Conservation (phyloP, 2,797 vertebrate species). For the Molothrus aeneus region DNA sequence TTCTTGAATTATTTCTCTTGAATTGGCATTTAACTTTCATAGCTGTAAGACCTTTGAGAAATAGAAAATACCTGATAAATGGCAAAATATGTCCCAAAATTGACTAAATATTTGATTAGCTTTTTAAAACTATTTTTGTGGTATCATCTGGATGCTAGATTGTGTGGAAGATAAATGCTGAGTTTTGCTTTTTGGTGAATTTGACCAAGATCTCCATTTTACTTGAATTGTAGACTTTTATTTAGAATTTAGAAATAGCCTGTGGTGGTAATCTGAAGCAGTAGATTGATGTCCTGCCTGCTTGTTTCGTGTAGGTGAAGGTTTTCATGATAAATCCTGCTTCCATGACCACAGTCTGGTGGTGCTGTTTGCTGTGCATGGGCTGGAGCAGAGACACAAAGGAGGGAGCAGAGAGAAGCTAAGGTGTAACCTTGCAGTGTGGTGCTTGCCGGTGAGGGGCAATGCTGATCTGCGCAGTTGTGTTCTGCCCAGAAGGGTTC, state of each 20-base stretch:
- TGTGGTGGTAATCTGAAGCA: background rate
- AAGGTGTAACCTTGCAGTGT: background rate
- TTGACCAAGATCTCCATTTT: background rate
- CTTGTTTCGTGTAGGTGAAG: background rate
- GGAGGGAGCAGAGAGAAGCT: background rate
- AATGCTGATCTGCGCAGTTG: background rate
- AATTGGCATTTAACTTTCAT: background rate
- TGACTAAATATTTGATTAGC: background rate
- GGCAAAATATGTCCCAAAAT: background rate
- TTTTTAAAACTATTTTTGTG: background rate
- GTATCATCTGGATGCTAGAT: background rate
- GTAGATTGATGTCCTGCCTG: background rate
- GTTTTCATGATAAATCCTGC: background rate
- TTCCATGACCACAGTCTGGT: background rate
- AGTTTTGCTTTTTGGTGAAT: background rate
- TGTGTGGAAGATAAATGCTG: background rate
- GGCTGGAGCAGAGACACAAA: background rate
- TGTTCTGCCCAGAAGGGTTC: background rate
- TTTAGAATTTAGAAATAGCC: background rate
- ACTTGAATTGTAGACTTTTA: background rate
- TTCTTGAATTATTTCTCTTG: background rate
- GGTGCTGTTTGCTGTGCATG: background rate
- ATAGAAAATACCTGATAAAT: background rate
- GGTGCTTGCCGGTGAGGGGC: background rate
- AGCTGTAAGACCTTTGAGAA: background rate